Conservation (phyloP, 2,888 invertebrate species). For the Eupsilia transversa region DNA sequence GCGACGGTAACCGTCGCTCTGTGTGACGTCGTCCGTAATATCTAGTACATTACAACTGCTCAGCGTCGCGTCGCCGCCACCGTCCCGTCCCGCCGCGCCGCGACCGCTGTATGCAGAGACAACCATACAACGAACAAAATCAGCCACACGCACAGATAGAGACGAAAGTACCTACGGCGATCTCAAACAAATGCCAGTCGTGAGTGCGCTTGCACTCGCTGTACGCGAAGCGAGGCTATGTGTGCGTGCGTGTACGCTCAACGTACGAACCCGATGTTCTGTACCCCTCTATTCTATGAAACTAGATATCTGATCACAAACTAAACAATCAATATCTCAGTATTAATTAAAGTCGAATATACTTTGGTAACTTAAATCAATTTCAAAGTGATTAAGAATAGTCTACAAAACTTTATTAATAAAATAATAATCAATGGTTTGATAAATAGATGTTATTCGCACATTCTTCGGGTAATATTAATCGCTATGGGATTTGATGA, state of each 20-base stretch:
- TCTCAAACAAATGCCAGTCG: neutral
- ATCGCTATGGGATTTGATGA: conserved; percentile 1
- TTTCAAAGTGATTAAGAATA: conserved; percentile 43
- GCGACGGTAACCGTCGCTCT: too few relatives aligned
- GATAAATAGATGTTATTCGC: conserved; percentile 30
- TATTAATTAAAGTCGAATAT: conserved; percentile 30
- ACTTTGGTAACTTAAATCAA: conserved; percentile 25
- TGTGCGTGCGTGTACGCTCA: neutral
- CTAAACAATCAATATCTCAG: conserved; percentile 28
- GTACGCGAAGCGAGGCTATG: neutral
- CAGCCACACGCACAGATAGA: neutral
- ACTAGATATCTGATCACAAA: conserved; percentile 2
- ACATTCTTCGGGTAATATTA: conserved; percentile 8
- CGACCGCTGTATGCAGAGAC: too few relatives aligned
- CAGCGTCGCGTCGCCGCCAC: too few relatives aligned
- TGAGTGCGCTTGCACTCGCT: neutral
- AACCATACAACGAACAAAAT: neutral
- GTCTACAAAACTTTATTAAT: conserved; percentile 42
- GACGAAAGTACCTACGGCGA: too few relatives aligned
- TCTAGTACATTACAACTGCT: too few relatives aligned
- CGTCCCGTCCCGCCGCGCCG: too few relatives aligned
- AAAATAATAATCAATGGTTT: conserved; percentile 25
- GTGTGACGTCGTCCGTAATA: too few relatives aligned
- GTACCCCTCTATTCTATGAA: neutral
- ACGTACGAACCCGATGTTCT: neutral